Evolutionary conservation across 2,113 vertebrate genomes (phyloP), one percentile per base, ranked within the genome.

Genomic region (Megalops atlanticus): DNA sequence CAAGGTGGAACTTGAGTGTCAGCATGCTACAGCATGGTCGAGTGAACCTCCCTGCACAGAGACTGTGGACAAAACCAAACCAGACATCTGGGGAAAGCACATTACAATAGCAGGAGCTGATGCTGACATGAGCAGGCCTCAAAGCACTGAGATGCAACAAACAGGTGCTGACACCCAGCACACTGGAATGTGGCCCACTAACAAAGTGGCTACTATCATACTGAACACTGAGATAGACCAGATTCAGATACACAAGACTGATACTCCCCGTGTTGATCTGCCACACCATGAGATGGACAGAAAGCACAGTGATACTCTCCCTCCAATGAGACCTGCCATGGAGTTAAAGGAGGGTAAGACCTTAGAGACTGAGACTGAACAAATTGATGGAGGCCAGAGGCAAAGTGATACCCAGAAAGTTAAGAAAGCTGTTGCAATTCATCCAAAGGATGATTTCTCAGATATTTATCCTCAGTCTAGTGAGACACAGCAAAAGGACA

Each of bases 201-300:
- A 87, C 75, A 86, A 86, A 82, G 24, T 86, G 52, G 76, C 82
- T 40, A 77, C 80, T 0, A 27, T 91, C 0, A 80, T 86, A 80
- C 87, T 87, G 71, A 16, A 74, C 35, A 74, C 33, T 40, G 71
- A 39, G 36, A 24, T 38, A 39, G 31, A 36, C 5, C 33, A 71
- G 31, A 71, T 38, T 71, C 31, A 71, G 31, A 11, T 33, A 71
- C 69, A 36, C 0, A 31, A n/a, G 69, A 39, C 36, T 21, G 38
- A 15, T 16, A 74, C 36, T 39, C 33, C 1, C 21, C 71, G 8
- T 24, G 7, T 58, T 58, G 18, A 18, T 24, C 21, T 24, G 4
- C 52, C 18, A 18, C 52, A 6, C 52, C 52, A 24, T 58, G 52
- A 58, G 24, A n/a, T 39, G n/a, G 40, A 74, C 24, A 74, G 1